Evolutionary conservation across 2,113 vertebrate species (phyloP), one percentile per base, ranked within the genome.

Genomic region (Albula goreensis): DNA sequence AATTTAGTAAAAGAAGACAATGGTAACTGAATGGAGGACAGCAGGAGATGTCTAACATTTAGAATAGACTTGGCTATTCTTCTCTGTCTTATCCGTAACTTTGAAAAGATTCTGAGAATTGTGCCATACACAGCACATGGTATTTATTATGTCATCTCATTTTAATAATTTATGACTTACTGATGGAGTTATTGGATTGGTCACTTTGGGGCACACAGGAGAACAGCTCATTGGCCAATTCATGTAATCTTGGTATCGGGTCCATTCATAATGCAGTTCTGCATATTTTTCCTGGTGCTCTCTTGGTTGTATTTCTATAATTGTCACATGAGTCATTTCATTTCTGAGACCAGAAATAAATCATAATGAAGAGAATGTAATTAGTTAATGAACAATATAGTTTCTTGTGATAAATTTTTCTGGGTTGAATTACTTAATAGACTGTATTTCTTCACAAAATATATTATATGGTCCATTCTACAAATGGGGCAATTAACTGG

Each of bases 381-480:
- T 74, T 74, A 10, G 22, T 74, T 74, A 74, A 74, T 74, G 70
- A n/a, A 74, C 22, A 74, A 31, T 74, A 31, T 74, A 74, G 19
- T 74, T n/a, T 31, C 70, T 74, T 8, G 70, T 74, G 70, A 74
- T 74, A 25, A 74, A 74, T 74, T 22, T 74, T n/a, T 74, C 4
- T 19, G 70, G 70, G 70, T 74, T 22, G 70, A 74, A 19, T 74
- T 74, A 31, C n/a, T 74, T 74, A 74, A 74, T 74, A n/a, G 70
- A 74, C 70, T 31, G n/a, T 74, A 8, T 74, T 74, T 74, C 70
- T 74, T 74, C 25, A 5, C 70, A 25, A 74, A 74, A 74, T 5
- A 74, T 74, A 74, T 74, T 74, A 74, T 74, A 74, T n/a, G n/a
- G 70, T 74, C 70, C 70, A 74, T 31, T 74, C n/a, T 74, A 74